Evolutionary conservation across 2,113 vertebrate genomes (phyloP), one percentile per base, ranked within the genome.

Genomic region (Psittacus erithacus): DNA sequence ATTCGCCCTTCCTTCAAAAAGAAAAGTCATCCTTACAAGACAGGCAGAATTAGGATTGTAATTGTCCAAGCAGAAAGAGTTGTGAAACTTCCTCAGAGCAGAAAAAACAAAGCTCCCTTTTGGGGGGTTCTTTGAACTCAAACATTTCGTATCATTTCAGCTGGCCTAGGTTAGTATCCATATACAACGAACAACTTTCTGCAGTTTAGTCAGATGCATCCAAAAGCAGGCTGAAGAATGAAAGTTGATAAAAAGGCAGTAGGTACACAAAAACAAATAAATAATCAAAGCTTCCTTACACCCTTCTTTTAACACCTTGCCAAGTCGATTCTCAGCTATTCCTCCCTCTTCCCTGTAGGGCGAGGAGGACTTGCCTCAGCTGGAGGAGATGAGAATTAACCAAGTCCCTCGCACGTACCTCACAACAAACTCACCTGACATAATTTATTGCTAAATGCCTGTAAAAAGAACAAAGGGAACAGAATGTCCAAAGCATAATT

Each of bases 331-430:
- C 63, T 10, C 39, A 6, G 28, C 28, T 24, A 27, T 13, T 46
- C 29, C 46, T n/a, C 22, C 28, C 22, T 10, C 1, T 13, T 1
- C 31, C 24, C 10, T 2, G 52, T 1, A 27, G 17, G 33, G 23
- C 17, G 18, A n/a, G 38, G 33, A 35, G 35, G 60, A 47, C 25
- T 35, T 44, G 39, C 60, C 46, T 53, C 41, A 43, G 46, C 29
- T 41, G 52, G 50, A 60, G 25, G 27, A 27, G 29, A 8, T 3
- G 14, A 17, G 18, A 73, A 29, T 33, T n/a, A 44, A 55, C 68
- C 39, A 41, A 11, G 46, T 9, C 3, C 7, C 53, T 38, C 12
- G 0, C 19, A 11, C 27, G 38, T 20, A 12, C 23, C 74, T 35
- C 64, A 13, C 7, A 44, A 49, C 69, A 29, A 20, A 35, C 28